Conservation (phyloP, 2,888 invertebrate species). For the Pristionchus mayeri region DNA sequence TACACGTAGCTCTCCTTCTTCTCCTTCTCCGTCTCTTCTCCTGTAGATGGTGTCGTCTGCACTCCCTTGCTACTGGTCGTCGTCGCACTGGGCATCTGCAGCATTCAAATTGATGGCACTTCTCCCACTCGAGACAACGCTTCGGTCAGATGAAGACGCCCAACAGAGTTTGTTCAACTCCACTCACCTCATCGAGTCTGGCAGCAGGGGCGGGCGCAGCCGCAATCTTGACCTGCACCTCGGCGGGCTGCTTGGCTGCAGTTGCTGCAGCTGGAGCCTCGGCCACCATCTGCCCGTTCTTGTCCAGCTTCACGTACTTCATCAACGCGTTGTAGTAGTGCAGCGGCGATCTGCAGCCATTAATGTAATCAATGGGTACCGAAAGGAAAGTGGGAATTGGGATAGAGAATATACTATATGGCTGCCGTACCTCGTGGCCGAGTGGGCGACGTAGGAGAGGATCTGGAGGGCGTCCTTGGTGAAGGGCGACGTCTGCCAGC, state of each 20-base stretch:
- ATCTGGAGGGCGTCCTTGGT: conserved; percentile 20
- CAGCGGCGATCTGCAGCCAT: conserved; percentile 45
- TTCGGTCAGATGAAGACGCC: too few species aligned
- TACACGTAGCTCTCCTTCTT: conserved; percentile 32
- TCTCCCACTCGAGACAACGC: not conserved
- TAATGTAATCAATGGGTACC: too few species aligned
- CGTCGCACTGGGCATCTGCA: not conserved
- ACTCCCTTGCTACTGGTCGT: not conserved
- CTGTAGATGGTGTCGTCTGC: not conserved
- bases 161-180: not conserved
- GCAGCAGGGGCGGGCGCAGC: not conserved
- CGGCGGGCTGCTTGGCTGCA: not conserved
- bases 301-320: conserved; percentile 37
- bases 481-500: conserved; percentile 28
- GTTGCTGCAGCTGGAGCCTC: conserved; percentile 27
- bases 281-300: conserved; percentile 20
- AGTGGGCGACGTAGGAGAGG: conserved; percentile 16
- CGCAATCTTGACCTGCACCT: conserved; percentile 23
- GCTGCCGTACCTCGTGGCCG: not conserved
- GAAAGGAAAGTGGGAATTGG: too few species aligned
- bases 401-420: too few species aligned
- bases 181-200: not conserved
- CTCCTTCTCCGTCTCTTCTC: conserved; percentile 23
- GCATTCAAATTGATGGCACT: not conserved
- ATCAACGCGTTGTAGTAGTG: conserved; percentile 50